Conservation (phyloP, 1,140 invertebrate species). For the Bombus cullumanus region DNA sequence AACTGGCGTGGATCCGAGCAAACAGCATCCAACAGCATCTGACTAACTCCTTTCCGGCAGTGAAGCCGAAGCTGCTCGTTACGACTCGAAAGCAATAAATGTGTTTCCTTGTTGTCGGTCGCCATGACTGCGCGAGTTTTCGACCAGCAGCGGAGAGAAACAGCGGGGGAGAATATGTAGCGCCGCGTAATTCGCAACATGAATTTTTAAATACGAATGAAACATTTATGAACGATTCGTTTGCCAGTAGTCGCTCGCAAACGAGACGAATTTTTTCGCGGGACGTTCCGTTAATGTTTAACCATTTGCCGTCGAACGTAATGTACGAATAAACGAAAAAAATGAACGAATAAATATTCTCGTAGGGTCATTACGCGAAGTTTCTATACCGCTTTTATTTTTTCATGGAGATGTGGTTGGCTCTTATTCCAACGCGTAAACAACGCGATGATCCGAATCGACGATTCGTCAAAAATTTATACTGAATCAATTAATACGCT, state of each 20-base stretch:
- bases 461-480: no score
- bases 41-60: slow-evolving; percentile 32
- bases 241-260: not conserved
- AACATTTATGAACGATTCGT: slow-evolving; percentile 5
- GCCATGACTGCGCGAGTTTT: not conserved
- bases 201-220: slow-evolving; percentile 15
- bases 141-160: not conserved
- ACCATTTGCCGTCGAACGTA: not conserved
- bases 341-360: not conserved
- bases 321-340: not conserved
- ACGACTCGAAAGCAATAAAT: not conserved
- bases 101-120: not conserved
- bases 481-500: no score
- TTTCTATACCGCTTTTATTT: no score
- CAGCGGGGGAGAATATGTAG: not conserved
- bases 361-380: no score
- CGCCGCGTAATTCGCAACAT: not conserved
- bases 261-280: not conserved
- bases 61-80: slow-evolving; percentile 22
- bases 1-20: slow-evolving; percentile 44
- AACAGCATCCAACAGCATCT: slow-evolving; percentile 25
- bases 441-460: no score
- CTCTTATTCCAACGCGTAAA: no score
- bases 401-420: no score
- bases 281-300: not conserved